Percentiles rank a stretch among this genome's conserved stretches.
Evolutionary conservation across 2,113 vertebrate genomes (phyloP).

Genomic region (Scytalopus superciliaris): DNA sequence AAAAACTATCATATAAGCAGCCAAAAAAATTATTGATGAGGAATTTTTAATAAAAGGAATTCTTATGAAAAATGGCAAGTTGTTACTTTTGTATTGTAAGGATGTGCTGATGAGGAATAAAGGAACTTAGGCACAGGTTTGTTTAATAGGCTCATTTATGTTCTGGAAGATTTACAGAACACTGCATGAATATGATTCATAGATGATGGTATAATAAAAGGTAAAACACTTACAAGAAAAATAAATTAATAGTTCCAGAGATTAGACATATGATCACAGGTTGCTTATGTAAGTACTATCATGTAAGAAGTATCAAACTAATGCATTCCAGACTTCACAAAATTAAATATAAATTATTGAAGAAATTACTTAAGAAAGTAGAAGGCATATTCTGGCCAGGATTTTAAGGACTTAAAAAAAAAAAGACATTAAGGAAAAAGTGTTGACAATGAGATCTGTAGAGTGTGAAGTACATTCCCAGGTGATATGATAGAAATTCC

Average conservation of each 20-base stretch:
- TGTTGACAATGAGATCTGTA: neutral
- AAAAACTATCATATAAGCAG: no score
- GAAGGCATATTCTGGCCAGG: neutral
- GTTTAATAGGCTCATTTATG: neutral
- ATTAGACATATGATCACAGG: neutral
- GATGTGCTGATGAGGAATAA: neutral
- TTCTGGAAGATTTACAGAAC: neutral
- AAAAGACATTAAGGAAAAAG: neutral
- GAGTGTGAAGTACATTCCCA: neutral
- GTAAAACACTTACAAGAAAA: neutral
- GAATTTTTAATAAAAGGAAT: neutral
- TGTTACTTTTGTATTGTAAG: neutral
- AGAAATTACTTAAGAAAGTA: neutral
- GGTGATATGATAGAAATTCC: neutral
- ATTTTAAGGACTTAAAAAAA: neutral
- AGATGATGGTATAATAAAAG: neutral
- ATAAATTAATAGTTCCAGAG: neutral
- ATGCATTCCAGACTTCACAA: neutral
- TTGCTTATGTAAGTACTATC: neutral
- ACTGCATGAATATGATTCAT: neutral
- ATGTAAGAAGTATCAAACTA: neutral
- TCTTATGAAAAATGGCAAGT: neutral
- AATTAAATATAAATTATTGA: neutral
- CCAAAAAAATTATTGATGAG: neutral
- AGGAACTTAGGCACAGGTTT: neutral